phyloP scores from a whole-genome alignment of 2,797 vertebrate genomes.

The Synanceia verrucosa region DNA sequence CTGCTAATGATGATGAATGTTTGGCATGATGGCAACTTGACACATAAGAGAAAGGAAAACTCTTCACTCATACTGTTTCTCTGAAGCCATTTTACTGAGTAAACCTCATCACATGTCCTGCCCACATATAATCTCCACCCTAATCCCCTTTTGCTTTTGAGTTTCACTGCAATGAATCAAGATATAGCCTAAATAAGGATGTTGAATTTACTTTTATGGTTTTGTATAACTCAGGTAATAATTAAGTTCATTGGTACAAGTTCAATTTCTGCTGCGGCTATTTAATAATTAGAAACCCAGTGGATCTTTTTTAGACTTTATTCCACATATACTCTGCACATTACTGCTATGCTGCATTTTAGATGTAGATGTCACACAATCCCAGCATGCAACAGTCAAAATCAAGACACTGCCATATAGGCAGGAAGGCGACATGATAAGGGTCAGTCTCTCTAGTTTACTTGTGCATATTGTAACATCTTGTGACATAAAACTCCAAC shows the following conservation, averaged over 20 bases:
- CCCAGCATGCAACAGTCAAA: too few species aligned
- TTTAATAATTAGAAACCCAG: neutral
- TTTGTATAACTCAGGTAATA: neutral
- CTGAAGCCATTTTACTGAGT: conserved; percentile 12
- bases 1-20: conserved; percentile 80
- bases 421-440: too few species aligned
- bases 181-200: neutral
- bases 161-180: neutral
- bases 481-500: too few species aligned
- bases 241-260: neutral
- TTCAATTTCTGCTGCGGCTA: neutral
- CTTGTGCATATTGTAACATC: too few species aligned
- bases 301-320: neutral
- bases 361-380: too few species aligned
- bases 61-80: conserved; percentile 28
- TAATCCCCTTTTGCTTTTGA: neutral
- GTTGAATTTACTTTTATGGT: neutral
- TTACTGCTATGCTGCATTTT: neutral
- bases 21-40: conserved; percentile 37
- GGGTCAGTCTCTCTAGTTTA: too few species aligned
- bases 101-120: neutral
- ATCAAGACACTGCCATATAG: too few species aligned
- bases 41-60: conserved; percentile 48
- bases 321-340: neutral
- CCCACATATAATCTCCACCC: neutral